Evolutionary conservation across 2,113 vertebrate genomes (phyloP).

Genomic region (human (Homo sapiens)): GRCh38 chrX:114674001-114674500

Average conservation of each 20-base stretch:
- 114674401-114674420: not conserved
- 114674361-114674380: constrained; percentile 1
- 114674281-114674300: constrained; percentile 59
- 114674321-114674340: constrained; percentile 32
- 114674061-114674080: not conserved
- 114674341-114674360: constrained; percentile 51
- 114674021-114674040: not conserved
- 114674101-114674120: not conserved
- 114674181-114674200: not conserved
- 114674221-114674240: constrained; percentile 31
- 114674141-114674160: not conserved
- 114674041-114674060: not conserved
- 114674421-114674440: not conserved
- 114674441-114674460: not conserved
- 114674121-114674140: not conserved
- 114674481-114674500: not conserved
- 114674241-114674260: constrained; percentile 12
- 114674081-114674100: not conserved
- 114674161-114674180: not conserved
- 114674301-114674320: not conserved
- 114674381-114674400: not conserved
- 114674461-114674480: not conserved
- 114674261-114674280: constrained; percentile 17
- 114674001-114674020: not conserved
- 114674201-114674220: constrained; percentile 36